Conservation (phyloP, 2,888 invertebrate genomes). For the Spilarctia lutea region DNA sequence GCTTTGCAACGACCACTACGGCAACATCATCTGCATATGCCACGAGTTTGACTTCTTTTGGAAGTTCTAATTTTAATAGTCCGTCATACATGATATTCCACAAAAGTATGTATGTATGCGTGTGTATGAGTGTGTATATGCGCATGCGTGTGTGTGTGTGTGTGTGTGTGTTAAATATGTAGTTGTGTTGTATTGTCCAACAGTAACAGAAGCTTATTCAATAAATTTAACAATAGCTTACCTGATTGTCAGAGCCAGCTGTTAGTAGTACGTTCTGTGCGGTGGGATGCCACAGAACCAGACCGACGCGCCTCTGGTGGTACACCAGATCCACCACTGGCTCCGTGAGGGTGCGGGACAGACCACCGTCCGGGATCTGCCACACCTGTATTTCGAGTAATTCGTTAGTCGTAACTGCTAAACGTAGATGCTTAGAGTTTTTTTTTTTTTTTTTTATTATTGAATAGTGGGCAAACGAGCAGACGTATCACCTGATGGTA, state of each 20-base stretch:
- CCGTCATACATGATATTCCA: too few species aligned
- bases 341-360: slow-evolving; percentile 95
- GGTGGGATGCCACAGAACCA: slow-evolving; percentile 98
- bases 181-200: too few species aligned
- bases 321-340: slow-evolving; percentile 97
- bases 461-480: too few species aligned
- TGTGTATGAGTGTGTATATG: not conserved
- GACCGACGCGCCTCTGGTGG: slow-evolving; percentile 96
- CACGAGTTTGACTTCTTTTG: too few species aligned
- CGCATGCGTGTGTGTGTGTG: not conserved
- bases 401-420: not conserved
- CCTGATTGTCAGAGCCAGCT: slow-evolving; percentile 97
- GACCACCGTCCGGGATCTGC: slow-evolving; percentile 97
- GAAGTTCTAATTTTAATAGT: too few species aligned
- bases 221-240: slow-evolving; percentile 54
- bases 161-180: too few species aligned
- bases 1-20: too few species aligned
- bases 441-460: too few species aligned
- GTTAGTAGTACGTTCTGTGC: slow-evolving; percentile 97
- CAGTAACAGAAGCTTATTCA: too few species aligned
- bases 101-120: too few species aligned
- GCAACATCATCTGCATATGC: too few species aligned
- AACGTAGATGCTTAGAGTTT: not conserved
- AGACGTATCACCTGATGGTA: too few species aligned
- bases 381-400: slow-evolving; percentile 88